Conservation (phyloP, 2,888 invertebrate genomes). For the Tachina lurida region DNA sequence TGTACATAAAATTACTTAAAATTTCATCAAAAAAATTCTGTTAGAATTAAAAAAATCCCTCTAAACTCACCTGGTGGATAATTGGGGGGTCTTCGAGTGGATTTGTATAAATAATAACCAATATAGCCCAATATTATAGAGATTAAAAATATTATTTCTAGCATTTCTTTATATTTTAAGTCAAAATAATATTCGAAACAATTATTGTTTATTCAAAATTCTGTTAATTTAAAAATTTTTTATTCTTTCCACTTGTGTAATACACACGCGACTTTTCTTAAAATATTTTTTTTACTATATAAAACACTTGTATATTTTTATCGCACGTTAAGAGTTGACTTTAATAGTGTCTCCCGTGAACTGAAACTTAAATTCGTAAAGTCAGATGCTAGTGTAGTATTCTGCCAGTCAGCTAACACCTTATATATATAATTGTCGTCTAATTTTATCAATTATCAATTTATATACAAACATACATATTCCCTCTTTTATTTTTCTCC, state of each 20-base stretch:
- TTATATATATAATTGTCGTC: constrained; percentile 46
- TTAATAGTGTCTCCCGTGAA: background rate
- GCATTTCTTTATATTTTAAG: constrained; percentile 72
- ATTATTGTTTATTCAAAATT: background rate
- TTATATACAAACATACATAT: constrained; percentile 26
- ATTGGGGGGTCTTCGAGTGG: constrained; percentile 77
- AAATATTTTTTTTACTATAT: background rate
- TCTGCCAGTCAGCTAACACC: constrained; percentile 10
- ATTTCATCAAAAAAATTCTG: background rate
- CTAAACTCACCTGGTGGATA: constrained; percentile 79
- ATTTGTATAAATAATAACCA: constrained; percentile 75
- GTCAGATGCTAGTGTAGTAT: constrained; percentile 1
- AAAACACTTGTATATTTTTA: background rate
- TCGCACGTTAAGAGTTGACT: background rate
- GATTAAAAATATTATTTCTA: constrained; percentile 75
- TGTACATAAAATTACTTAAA: background rate
- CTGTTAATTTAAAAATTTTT: background rate
- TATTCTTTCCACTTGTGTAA: background rate
- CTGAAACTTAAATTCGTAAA: constrained; percentile 24
- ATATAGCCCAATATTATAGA: constrained; percentile 74
- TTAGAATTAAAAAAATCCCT: background rate
- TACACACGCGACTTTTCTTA: constrained; percentile 9
- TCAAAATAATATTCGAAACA: background rate
- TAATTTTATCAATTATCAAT: constrained; percentile 34
- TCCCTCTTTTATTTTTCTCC: constrained; percentile 14